phyloP scores from a whole-genome alignment of 2,797 vertebrate genomes.

The Helicolenus hilgendorfi region DNA sequence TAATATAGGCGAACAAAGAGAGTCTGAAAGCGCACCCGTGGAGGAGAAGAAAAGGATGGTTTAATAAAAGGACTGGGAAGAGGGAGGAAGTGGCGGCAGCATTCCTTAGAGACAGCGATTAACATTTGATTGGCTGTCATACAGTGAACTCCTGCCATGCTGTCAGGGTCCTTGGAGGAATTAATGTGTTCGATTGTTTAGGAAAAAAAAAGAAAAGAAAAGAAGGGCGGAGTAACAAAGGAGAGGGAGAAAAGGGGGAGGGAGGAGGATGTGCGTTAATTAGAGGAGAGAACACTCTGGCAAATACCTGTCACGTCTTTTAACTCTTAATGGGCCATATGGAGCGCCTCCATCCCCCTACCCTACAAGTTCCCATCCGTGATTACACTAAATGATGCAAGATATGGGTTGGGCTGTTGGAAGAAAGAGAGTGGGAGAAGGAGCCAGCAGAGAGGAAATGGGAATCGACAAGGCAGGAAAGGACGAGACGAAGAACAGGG shows the following conservation, averaged over 20 bases:
- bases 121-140: slow-evolving; percentile 82
- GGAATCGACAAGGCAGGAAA: slow-evolving; percentile 5
- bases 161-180: slow-evolving; percentile 54
- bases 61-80: slow-evolving; percentile 67
- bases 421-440: not conserved
- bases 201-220: not conserved
- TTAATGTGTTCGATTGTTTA: slow-evolving; percentile 57
- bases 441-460: not conserved
- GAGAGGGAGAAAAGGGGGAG: not conserved
- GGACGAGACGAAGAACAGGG: not conserved
- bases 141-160: slow-evolving; percentile 63
- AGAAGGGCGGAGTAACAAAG: slow-evolving; percentile 6
- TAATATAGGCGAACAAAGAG: slow-evolving; percentile 64
- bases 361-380: not conserved
- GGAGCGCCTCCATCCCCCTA: not conserved
- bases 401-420: not conserved
- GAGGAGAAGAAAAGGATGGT: slow-evolving; percentile 62
- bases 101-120: slow-evolving; percentile 70
- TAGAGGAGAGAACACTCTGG: slow-evolving; percentile 43
- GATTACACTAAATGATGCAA: slow-evolving; percentile 40
- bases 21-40: slow-evolving; percentile 39
- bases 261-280: slow-evolving; percentile 43
- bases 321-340: slow-evolving; percentile 32
- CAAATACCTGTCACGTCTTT: slow-evolving; percentile 58
- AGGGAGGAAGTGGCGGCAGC: slow-evolving; percentile 45